Percentiles rank a stretch among this genome's conserved stretches.
phyloP scores from a whole-genome alignment of 2,113 vertebrate species.

The Thermophis baileyi region DNA sequence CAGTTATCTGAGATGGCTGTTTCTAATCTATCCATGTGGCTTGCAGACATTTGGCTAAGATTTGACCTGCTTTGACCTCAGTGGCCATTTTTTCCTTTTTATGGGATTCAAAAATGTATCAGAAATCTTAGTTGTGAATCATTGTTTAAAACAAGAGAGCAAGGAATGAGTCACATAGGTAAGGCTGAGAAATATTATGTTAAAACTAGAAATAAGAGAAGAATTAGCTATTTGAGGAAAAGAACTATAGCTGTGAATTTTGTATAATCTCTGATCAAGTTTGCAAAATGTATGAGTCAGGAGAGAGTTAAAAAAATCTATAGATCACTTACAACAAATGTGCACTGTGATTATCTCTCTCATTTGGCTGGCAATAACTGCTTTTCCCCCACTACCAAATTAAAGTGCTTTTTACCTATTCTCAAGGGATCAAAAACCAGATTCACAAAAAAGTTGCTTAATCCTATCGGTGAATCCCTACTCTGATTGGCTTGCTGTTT shows the following conservation, averaged over 20 bases:
- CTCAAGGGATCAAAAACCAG: not conserved
- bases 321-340: not conserved
- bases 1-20: not conserved
- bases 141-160: not conserved
- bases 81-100: not conserved
- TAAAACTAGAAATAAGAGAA: not conserved
- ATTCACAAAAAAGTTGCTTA: not conserved
- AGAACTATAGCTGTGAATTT: not conserved
- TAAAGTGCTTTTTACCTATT: not conserved
- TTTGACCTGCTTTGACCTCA: not conserved
- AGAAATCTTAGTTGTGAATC: not conserved
- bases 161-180: not conserved
- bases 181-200: not conserved
- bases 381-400: not conserved
- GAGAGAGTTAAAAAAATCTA: not conserved
- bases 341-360: not conserved
- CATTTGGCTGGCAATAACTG: not conserved
- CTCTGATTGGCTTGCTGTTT: not conserved
- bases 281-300: not conserved
- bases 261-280: not conserved
- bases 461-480: not conserved
- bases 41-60: constrained; percentile 7
- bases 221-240: not conserved
- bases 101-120: not conserved
- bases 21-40: not conserved